These are phyloP conservation scores for Lithophane leautieri DNA, from an alignment of 2,888 invertebrate species.

Conservation along the genomic window DNA sequence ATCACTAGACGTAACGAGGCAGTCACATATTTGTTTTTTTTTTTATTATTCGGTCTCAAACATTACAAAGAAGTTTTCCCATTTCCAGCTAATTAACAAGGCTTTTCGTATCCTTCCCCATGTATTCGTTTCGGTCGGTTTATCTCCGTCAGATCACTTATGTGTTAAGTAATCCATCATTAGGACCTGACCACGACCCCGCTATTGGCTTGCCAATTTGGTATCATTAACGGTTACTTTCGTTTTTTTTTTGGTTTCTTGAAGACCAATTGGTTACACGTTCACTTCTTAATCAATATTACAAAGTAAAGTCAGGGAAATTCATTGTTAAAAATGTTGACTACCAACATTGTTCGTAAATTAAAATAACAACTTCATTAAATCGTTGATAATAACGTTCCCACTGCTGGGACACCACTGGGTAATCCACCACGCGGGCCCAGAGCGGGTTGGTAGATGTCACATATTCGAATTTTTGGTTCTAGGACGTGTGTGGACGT, in stretches of 20 bases:
- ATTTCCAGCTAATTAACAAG: slow-evolving; percentile 25
- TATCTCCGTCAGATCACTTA: slow-evolving; percentile 41
- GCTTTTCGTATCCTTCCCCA: slow-evolving; percentile 31
- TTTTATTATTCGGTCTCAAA: too few relatives aligned
- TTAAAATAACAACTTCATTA: too few relatives aligned
- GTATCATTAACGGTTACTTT: slow-evolving; percentile 19
- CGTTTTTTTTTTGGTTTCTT: slow-evolving; percentile 4
- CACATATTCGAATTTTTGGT: too few relatives aligned
- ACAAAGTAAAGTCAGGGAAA: too few relatives aligned
- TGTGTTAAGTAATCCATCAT: slow-evolving; percentile 54
- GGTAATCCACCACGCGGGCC: too few relatives aligned
- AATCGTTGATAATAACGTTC: too few relatives aligned
- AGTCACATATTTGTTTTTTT: too few relatives aligned
- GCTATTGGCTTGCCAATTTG: slow-evolving; percentile 39
- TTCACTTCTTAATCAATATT: not conserved
- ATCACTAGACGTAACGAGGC: not conserved
- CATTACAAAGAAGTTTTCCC: not conserved
- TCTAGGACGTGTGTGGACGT: too few relatives aligned
- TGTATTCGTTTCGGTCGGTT: slow-evolving; percentile 36
- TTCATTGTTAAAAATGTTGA: too few relatives aligned
- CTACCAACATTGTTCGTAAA: too few relatives aligned
- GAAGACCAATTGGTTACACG: not conserved
- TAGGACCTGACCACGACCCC: slow-evolving; percentile 35
- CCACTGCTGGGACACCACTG: too few relatives aligned
- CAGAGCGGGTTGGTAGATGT: too few relatives aligned